These are phyloP conservation scores for Limnephilus rhombicus DNA, from an alignment of 2,888 invertebrate species.

Conservation along the genomic window DNA sequence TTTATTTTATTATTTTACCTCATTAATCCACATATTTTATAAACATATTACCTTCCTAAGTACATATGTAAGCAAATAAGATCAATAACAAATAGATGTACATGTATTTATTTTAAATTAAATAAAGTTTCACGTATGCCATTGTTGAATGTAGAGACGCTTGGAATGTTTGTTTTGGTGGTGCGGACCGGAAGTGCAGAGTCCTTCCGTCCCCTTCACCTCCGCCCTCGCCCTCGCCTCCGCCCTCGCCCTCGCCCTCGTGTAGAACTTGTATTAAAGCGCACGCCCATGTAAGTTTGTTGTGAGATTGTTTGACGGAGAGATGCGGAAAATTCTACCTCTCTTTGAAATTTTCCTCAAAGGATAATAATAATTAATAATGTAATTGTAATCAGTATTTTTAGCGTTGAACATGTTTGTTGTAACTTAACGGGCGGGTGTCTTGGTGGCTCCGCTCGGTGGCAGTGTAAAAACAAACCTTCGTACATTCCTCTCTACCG, in stretches of 20 bases:
- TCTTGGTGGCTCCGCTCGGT: not conserved
- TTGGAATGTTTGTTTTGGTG: not conserved
- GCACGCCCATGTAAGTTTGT: not conserved
- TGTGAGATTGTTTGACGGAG: slow-evolving; percentile 18
- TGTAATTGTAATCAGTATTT: slow-evolving; percentile 37
- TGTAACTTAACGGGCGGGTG: not conserved
- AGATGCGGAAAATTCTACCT: slow-evolving; percentile 27
- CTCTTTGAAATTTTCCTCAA: slow-evolving; percentile 28
- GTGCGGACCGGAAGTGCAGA: not conserved
- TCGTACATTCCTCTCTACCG: slow-evolving; percentile 46
- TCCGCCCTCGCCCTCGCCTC: not conserved
- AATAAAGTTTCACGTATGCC: slow-evolving; percentile 31
- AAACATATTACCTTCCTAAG: slow-evolving; percentile 36
- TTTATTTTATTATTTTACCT: slow-evolving; percentile 29
- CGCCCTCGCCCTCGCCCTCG: not conserved
- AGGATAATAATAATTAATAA: slow-evolving; percentile 36
- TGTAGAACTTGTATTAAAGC: not conserved
- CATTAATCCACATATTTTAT: slow-evolving; percentile 37
- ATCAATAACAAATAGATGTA: slow-evolving; percentile 37
- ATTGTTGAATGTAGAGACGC: slow-evolving; percentile 4
- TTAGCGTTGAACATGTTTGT: slow-evolving; percentile 19
- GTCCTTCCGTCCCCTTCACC: too few relatives aligned
- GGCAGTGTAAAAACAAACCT: slow-evolving; percentile 29
- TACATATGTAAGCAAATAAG: slow-evolving; percentile 19
- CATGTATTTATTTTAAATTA: slow-evolving; percentile 35